phyloP scores from a whole-genome alignment of 2,888 invertebrate genomes.

The Yponomeuta plumbellus region DNA sequence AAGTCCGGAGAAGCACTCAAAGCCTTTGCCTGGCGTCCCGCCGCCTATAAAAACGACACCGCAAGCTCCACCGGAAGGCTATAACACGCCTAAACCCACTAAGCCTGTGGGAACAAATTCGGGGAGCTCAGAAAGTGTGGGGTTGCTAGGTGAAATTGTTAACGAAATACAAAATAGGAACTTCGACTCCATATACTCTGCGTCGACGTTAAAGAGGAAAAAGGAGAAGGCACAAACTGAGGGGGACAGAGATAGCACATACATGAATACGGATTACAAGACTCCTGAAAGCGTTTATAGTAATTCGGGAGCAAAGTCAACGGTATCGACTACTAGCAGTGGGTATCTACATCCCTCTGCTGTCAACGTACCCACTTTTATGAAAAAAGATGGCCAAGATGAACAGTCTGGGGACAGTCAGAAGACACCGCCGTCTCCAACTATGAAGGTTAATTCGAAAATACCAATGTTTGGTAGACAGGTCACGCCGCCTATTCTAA shows the following conservation, averaged over 20 bases:
- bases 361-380: slow-evolving; percentile 78
- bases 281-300: slow-evolving; percentile 79
- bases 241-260: slow-evolving; percentile 68
- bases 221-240: slow-evolving; percentile 60
- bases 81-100: slow-evolving; percentile 66
- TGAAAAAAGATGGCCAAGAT: slow-evolving; percentile 43
- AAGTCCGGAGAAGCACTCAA: slow-evolving; percentile 72
- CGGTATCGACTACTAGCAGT: slow-evolving; percentile 80
- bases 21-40: slow-evolving; percentile 57
- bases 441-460: slow-evolving; percentile 63
- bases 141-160: slow-evolving; percentile 90
- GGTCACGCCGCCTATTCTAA: slow-evolving; percentile 70
- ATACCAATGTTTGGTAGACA: slow-evolving; percentile 66
- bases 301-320: slow-evolving; percentile 78
- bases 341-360: slow-evolving; percentile 85
- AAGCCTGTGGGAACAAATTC: slow-evolving; percentile 61
- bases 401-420: slow-evolving; percentile 39
- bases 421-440: slow-evolving; percentile 56
- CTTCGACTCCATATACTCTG: slow-evolving; percentile 91
- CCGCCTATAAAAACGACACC: slow-evolving; percentile 44
- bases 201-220: slow-evolving; percentile 81
- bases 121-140: slow-evolving; percentile 82
- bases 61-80: slow-evolving; percentile 67
- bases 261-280: slow-evolving; percentile 79
- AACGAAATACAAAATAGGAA: slow-evolving; percentile 91